phyloP scores from a whole-genome alignment of 2,797 vertebrate species.

The Sebastes nivosus region DNA sequence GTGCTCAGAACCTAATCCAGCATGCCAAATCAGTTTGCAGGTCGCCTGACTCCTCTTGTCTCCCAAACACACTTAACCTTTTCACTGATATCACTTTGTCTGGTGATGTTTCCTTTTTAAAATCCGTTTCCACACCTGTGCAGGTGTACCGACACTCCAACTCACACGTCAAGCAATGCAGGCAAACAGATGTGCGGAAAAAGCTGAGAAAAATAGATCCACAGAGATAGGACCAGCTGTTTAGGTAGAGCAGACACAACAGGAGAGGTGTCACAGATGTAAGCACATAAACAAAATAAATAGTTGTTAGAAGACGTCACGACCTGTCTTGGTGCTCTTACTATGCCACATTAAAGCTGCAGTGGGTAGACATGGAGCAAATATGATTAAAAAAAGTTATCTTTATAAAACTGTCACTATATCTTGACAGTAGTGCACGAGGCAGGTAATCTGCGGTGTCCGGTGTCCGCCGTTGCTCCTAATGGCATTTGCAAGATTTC shows the following conservation, averaged over 20 bases:
- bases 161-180: constrained; percentile 50
- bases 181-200: constrained; percentile 67
- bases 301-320: constrained; percentile 15
- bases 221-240: constrained; percentile 61
- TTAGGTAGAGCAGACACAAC: constrained; percentile 34
- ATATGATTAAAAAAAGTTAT: too few species aligned
- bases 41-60: constrained; percentile 51
- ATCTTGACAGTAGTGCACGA: too few species aligned
- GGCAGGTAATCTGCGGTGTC: too few species aligned
- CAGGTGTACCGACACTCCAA: constrained; percentile 47
- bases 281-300: constrained; percentile 48
- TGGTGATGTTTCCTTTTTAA: constrained; percentile 57
- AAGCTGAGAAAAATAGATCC: constrained; percentile 50
- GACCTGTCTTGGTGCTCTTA: neutral
- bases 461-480: too few species aligned
- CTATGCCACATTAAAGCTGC: neutral
- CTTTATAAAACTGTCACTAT: too few species aligned
- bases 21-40: constrained; percentile 57
- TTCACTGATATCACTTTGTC: constrained; percentile 51
- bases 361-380: too few species aligned
- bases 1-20: constrained; percentile 57
- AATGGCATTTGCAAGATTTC: too few species aligned
- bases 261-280: constrained; percentile 37
- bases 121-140: constrained; percentile 51
- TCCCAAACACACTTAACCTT: constrained; percentile 67